These are phyloP conservation scores for Cheilosia pagana DNA, from an alignment of 2,888 invertebrate genomes.

Conservation along the genomic window DNA sequence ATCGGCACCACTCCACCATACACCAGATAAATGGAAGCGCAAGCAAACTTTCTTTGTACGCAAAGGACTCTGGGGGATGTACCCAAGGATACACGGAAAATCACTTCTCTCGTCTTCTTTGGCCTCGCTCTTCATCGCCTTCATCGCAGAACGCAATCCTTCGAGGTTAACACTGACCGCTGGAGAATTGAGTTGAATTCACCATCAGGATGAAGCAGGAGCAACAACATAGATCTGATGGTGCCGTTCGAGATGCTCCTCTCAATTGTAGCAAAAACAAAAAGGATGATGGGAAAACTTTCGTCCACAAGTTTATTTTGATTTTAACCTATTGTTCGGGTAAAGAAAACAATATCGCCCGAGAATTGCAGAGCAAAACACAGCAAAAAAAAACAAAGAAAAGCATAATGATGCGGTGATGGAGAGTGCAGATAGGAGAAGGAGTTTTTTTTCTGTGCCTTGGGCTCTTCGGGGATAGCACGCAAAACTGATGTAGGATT, in stretches of 20 bases:
- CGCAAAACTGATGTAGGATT: constrained; percentile 33
- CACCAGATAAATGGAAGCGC: constrained; percentile 43
- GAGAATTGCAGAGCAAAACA: constrained; percentile 41
- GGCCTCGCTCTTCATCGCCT: constrained; percentile 12
- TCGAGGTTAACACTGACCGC: constrained; percentile 59
- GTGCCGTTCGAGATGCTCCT: constrained; percentile 1
- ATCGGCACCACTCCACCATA: not conserved
- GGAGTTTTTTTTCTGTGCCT: constrained; percentile 5
- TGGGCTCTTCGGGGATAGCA: constrained; percentile 14
- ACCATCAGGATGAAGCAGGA: constrained; percentile 31
- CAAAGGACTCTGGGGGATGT: constrained; percentile 65
- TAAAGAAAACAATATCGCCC: constrained; percentile 70
- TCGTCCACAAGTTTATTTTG: constrained; percentile 68
- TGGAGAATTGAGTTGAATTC: constrained; percentile 65
- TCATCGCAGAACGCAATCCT: constrained; percentile 3
- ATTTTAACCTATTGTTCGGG: constrained; percentile 72
- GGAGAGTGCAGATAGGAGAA: constrained; percentile 4
- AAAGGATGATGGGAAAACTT: constrained; percentile 69
- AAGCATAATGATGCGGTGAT: constrained; percentile 13
- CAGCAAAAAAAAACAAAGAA: constrained; percentile 5
- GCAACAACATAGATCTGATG: constrained; percentile 4
- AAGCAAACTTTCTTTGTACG: constrained; percentile 60
- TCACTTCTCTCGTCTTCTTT: constrained; percentile 49
- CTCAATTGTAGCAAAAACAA: constrained; percentile 7
- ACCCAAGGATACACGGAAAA: constrained; percentile 55